Evolutionary conservation across 53 echinoderm and acorn worm species (phyloP), one percentile per base, ranked within the genome.

Genomic region (Mesocentrotus franciscanus): DNA sequence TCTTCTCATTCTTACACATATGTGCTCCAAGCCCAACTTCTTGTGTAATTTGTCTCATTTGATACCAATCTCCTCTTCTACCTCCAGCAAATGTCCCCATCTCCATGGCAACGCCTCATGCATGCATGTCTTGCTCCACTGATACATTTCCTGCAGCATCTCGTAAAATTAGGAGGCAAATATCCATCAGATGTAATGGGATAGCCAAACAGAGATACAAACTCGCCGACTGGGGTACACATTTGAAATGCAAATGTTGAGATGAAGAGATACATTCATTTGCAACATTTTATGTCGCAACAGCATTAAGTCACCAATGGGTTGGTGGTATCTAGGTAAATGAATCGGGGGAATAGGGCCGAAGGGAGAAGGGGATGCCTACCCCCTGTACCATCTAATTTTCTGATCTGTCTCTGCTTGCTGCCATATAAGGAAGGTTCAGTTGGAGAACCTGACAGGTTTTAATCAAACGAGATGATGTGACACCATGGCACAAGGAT

Each of bases 191-290:
- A 13, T 11, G n/a, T 87, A 27, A 87, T 58, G 12, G 56, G 57
- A 58, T 87, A 87, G 27, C 29, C 87, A 87, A 58, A 49, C 84
- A 84, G 76, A 76, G 36, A 15, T 42, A 11, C 87, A 87, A 58
- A 59, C 58, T 85, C 57, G 0, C 8, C n/a, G 8, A 58, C 87
- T 59, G 13, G 29, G n/a, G 87, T 27, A 29, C 26, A 39, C 87
- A 87, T 57, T 87, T 58, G 29, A 87, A 87, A 87, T 87, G 87
- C 87, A 87, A 27, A 87, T 87, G 58, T 57, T 11, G 58, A 87
- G 87, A 87, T 87, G 57, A 2, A 87, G 12, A 58, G 87, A 87
- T 87, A 87, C 87, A 87, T 87, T 87, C 58, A 87, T 87, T 85
- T 87, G 58, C 56, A 87, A 87, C n/a, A 29, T 59, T 87, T 87